Evolutionary conservation across 2,888 invertebrate genomes (phyloP).

Genomic region (Limnephilus lunatus): DNA sequence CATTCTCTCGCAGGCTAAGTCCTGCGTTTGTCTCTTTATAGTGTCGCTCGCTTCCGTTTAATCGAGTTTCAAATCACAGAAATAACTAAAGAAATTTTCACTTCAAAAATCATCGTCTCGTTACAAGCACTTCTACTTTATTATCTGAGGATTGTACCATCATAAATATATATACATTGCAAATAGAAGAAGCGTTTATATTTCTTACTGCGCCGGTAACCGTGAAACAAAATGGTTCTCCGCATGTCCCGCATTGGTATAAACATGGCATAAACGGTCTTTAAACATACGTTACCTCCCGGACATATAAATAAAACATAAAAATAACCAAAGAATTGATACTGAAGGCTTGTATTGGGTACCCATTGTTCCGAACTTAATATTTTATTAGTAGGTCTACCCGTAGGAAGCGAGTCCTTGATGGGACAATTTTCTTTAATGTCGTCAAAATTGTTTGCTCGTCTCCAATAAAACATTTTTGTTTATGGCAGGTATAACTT

Average conservation of each 20-base stretch:
- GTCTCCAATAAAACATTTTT: not conserved
- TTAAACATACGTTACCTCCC: not conserved
- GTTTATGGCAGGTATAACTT: not conserved
- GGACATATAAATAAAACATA: not conserved
- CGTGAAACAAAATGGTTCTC: not conserved
- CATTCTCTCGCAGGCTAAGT: no score
- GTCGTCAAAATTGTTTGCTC: not conserved
- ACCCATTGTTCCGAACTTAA: not conserved
- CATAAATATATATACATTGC: not conserved
- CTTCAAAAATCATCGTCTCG: not conserved
- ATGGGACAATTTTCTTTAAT: not conserved
- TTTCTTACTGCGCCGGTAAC: not conserved
- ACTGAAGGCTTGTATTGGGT: not conserved
- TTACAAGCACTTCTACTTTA: not conserved
- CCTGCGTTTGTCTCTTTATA: no score
- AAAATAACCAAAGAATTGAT: not conserved
- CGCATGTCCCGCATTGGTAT: not conserved
- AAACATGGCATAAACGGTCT: not conserved
- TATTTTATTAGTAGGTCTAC: not conserved
- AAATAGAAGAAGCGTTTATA: not conserved
- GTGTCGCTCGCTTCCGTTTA: no score
- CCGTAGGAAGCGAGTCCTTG: not conserved
- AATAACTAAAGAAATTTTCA: no score
- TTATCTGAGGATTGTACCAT: not conserved
- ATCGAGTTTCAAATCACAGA: no score